Conservation (phyloP, 2,113 vertebrate species). For the Cheirogaleus medius region DNA sequence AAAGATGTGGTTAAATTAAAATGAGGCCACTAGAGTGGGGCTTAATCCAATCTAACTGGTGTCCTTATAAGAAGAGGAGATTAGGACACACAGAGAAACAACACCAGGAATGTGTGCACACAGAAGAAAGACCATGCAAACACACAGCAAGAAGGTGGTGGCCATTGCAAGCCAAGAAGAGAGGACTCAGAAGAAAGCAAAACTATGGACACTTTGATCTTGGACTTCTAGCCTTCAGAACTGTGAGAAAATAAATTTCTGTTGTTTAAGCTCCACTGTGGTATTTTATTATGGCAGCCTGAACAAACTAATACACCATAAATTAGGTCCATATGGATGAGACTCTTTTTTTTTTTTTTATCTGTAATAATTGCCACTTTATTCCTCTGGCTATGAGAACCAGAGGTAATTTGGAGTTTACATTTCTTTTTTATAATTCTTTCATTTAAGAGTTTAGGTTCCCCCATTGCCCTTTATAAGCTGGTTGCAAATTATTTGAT, state of each 20-base stretch:
- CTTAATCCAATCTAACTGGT: background rate
- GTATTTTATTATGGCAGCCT: background rate
- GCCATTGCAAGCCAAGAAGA: background rate
- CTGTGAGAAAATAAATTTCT: background rate
- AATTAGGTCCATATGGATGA: background rate
- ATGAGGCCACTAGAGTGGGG: background rate
- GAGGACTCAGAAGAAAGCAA: background rate
- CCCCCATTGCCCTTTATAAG: conserved; percentile 60
- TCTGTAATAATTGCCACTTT: conserved; percentile 70
- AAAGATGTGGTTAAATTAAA: background rate
- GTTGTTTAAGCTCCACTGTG: background rate
- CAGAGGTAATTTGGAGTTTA: conserved; percentile 67
- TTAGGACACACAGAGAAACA: background rate
- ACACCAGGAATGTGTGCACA: background rate
- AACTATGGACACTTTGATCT: background rate
- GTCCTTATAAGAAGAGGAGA: background rate
- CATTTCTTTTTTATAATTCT: conserved; percentile 58
- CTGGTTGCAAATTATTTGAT: conserved; percentile 59
- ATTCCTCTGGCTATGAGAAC: conserved; percentile 68
- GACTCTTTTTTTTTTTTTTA: too few relatives aligned
- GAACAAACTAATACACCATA: background rate
- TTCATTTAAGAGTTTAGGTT: conserved; percentile 56
- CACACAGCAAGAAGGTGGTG: background rate
- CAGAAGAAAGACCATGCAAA: background rate
- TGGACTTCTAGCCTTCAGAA: background rate